These are phyloP conservation scores for Chloroceryle aenea DNA, from an alignment of 2,113 vertebrate species.

Conservation along the genomic window DNA sequence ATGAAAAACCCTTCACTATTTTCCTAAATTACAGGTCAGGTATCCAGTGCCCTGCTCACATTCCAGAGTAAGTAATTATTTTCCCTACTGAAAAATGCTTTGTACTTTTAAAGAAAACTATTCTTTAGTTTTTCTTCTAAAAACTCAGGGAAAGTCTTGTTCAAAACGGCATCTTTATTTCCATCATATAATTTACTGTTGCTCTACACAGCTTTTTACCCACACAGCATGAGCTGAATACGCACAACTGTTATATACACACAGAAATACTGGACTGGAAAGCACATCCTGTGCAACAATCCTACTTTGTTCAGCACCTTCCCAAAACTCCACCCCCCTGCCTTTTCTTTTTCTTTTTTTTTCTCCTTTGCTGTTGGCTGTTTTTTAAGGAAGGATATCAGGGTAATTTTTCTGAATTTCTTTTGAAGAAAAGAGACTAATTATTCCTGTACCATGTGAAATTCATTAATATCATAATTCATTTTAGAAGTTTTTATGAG, in stretches of 20 bases:
- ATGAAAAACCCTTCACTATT: constrained; percentile 29
- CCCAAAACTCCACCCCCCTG: background rate
- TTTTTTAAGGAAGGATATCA: background rate
- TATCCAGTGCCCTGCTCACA: constrained; percentile 23
- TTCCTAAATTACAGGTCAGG: constrained; percentile 59
- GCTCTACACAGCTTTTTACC: background rate
- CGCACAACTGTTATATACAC: background rate
- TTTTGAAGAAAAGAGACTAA: background rate
- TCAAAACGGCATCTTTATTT: background rate
- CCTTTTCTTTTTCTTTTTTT: background rate
- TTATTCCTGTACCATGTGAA: background rate
- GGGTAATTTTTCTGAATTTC: background rate
- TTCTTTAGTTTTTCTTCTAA: background rate
- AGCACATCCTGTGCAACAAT: background rate
- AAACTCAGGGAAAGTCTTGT: background rate
- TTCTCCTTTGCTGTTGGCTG: background rate
- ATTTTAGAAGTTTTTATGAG: background rate
- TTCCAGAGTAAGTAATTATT: constrained; percentile 48
- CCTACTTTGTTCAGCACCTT: background rate
- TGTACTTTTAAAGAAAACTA: constrained; percentile 38
- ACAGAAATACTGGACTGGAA: background rate
- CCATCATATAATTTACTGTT: background rate
- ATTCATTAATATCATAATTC: background rate
- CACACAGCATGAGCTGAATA: background rate
- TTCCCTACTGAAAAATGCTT: constrained; percentile 35